Percentiles rank a stretch among this genome's conserved stretches.
These are phyloP conservation scores for Garra rufa DNA, from an alignment of 2,113 vertebrate species.

Conservation along the genomic window DNA sequence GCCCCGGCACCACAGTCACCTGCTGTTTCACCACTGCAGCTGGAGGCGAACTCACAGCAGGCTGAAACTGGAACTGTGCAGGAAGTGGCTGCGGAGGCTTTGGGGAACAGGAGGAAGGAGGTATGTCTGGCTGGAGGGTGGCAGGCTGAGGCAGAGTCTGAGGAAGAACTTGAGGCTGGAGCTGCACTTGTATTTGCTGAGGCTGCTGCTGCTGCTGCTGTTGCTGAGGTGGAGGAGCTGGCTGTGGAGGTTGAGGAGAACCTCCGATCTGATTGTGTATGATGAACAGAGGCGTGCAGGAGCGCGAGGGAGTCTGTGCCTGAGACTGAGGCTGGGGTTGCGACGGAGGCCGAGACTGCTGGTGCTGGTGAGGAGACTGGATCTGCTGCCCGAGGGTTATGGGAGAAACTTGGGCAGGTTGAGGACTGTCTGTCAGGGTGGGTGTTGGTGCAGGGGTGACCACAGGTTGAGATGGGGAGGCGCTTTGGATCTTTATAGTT, in stretches of 20 bases:
- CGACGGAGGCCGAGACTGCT: conserved; percentile 80
- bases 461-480: conserved; percentile 73
- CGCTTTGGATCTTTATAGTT: conserved; percentile 80
- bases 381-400: conserved; percentile 84
- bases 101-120: conserved; percentile 75
- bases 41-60: conserved; percentile 58
- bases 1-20: conserved; percentile 69
- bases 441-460: conserved; percentile 60
- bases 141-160: conserved; percentile 73
- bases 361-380: conserved; percentile 81
- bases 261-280: conserved; percentile 83
- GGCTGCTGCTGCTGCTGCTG: conserved; percentile 67
- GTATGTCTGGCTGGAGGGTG: conserved; percentile 70
- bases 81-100: conserved; percentile 69
- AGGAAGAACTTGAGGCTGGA: conserved; percentile 72
- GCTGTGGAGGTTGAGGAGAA: conserved; percentile 73
- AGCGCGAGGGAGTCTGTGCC: conserved; percentile 80
- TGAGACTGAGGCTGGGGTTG: conserved; percentile 80
- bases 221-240: conserved; percentile 61
- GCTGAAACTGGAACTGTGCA: conserved; percentile 79
- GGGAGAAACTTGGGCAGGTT: conserved; percentile 79
- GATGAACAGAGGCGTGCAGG: conserved; percentile 84
- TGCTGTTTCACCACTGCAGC: conserved; percentile 74
- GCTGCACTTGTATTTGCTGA: conserved; percentile 47
- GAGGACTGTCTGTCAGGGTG: conserved; percentile 73